Evolutionary conservation across 1,140 invertebrate species (phyloP).

Genomic region (Andrena cerasifolii): DNA sequence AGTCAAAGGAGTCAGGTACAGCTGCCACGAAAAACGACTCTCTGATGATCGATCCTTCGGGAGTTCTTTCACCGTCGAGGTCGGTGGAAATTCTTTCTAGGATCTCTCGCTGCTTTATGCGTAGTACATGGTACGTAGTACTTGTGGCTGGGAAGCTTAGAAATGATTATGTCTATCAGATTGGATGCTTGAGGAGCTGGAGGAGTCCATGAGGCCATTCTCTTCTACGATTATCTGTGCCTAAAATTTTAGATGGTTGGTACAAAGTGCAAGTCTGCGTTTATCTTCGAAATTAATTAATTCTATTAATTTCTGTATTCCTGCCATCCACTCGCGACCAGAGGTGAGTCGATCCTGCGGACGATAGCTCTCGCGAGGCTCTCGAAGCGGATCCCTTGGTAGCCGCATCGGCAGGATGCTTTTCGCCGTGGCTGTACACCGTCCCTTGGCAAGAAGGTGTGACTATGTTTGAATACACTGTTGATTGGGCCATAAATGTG

Average conservation of each 20-base stretch:
- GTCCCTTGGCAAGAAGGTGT: constrained; percentile 74
- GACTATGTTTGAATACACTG: constrained; percentile 81
- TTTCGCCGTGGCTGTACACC: constrained; percentile 66
- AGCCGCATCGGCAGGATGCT: constrained; percentile 31
- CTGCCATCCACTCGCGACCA: neutral
- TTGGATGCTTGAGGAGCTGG: no score
- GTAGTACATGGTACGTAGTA: no score
- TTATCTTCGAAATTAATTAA: neutral
- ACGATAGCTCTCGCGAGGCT: no score
- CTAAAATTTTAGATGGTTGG: no score
- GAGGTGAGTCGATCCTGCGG: neutral
- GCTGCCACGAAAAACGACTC: constrained; percentile 59
- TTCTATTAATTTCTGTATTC: neutral
- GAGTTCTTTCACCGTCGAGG: constrained; percentile 2
- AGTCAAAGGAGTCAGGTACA: constrained; percentile 64
- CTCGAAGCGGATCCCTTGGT: neutral
- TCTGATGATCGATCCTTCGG: constrained; percentile 56
- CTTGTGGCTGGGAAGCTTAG: no score
- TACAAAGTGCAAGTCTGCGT: neutral
- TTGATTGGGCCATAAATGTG: constrained; percentile 82
- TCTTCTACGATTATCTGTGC: no score
- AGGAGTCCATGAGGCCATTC: no score
- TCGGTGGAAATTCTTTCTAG: constrained; percentile 9
- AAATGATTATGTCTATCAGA: no score
- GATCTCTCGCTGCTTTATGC: neutral